Evolutionary conservation across 92 coral and sea anemone species (phyloP).

Genomic region (Virgularia gustaviana): DNA sequence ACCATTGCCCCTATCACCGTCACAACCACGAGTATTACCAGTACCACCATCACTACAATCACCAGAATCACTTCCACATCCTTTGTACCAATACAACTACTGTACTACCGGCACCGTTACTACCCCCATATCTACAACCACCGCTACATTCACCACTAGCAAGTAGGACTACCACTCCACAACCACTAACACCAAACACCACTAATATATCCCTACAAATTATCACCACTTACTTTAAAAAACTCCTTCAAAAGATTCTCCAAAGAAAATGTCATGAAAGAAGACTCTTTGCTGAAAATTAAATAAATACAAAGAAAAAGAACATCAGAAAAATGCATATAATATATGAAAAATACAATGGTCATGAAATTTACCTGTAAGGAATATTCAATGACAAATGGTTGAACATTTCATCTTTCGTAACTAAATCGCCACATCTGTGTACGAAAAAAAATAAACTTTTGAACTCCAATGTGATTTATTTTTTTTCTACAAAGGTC

Average conservation of each 20-base stretch:
- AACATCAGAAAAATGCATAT: neutral
- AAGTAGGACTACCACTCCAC: too few species aligned
- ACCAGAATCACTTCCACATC: too few species aligned
- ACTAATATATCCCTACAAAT: too few species aligned
- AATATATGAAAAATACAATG: neutral
- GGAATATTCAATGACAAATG: conserved; percentile 88
- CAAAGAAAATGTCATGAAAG: neutral
- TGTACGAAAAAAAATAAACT: neutral
- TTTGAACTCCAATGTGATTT: neutral
- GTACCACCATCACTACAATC: too few species aligned
- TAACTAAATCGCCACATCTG: conserved; percentile 75
- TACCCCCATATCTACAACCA: too few species aligned
- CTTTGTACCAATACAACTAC: too few species aligned
- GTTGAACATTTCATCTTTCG: conserved; percentile 78
- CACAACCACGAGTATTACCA: too few species aligned
- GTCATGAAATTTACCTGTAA: conserved; percentile 55
- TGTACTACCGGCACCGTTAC: too few species aligned
- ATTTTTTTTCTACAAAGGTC: neutral
- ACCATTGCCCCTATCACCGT: too few species aligned
- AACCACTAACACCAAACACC: too few species aligned
- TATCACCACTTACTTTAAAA: conserved; percentile 35
- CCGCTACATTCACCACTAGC: too few species aligned
- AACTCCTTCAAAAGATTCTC: conserved; percentile 23
- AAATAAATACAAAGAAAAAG: neutral
- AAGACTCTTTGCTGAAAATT: conserved; percentile 1